phyloP scores from a whole-genome alignment of 2,888 invertebrate genomes.

The Hybos culiciformis region DNA sequence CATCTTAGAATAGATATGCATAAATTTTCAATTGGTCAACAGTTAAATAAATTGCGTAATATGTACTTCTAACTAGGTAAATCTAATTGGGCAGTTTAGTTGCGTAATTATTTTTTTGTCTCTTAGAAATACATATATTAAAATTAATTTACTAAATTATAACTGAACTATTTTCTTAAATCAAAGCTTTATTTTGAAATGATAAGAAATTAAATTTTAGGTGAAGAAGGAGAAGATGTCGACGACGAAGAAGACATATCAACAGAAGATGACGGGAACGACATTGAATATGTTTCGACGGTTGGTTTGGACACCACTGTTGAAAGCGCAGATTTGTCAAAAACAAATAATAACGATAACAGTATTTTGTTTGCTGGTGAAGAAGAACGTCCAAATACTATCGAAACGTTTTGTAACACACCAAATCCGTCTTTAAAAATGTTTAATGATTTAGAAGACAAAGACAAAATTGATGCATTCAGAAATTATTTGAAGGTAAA shows the following conservation, averaged over 20 bases:
- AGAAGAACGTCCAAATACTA: conserved; percentile 16
- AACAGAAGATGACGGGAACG: conserved; percentile 34
- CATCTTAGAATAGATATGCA: too few relatives aligned
- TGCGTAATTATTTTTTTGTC: too few relatives aligned
- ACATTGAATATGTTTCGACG: conserved; percentile 22
- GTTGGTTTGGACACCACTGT: conserved; percentile 17
- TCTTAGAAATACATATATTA: conserved; percentile 13
- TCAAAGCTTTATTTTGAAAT: too few relatives aligned
- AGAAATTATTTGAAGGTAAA: conserved; percentile 25
- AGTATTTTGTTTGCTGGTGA: conserved; percentile 14
- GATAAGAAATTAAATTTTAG: background rate
- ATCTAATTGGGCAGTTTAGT: too few relatives aligned
- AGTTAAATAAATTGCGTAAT: too few relatives aligned
- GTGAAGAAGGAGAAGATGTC: conserved; percentile 12
- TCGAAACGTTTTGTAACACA: conserved; percentile 28
- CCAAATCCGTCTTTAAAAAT: conserved; percentile 27
- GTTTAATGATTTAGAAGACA: conserved; percentile 26
- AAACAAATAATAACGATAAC: conserved; percentile 16
- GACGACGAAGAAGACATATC: conserved; percentile 29
- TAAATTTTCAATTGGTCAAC: too few relatives aligned
- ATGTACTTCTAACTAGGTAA: too few relatives aligned
- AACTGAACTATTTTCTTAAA: too few relatives aligned
- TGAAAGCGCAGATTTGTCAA: conserved; percentile 19
- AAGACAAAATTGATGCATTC: conserved; percentile 26
- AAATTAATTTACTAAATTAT: too few relatives aligned